These are phyloP conservation scores for Carcharodon carcharias DNA, from an alignment of 2,797 vertebrate genomes.

Conservation along the genomic window DNA sequence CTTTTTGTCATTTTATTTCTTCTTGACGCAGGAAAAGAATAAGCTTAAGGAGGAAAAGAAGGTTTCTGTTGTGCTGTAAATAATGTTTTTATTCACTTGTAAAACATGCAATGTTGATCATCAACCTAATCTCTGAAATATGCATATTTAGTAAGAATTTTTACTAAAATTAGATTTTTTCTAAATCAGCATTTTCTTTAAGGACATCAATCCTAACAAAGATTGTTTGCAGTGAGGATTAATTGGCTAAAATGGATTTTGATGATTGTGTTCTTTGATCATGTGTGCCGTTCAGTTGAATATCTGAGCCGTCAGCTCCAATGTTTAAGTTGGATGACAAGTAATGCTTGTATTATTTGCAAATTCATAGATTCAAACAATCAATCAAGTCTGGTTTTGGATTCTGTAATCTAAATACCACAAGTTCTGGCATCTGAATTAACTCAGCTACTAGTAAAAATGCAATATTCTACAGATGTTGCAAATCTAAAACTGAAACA, in stretches of 20 bases:
- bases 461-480: background rate
- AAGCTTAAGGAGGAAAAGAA: background rate
- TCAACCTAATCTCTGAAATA: background rate
- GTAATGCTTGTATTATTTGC: background rate
- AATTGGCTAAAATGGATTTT: background rate
- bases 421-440: background rate
- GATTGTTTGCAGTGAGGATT: slow-evolving; percentile 15
- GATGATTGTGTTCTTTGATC: background rate
- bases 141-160: background rate
- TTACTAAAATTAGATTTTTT: no score
- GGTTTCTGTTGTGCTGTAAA: background rate
- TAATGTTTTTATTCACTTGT: background rate
- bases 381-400: background rate
- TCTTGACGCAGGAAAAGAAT: background rate
- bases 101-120: background rate
- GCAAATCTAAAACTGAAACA: background rate
- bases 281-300: background rate
- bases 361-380: background rate
- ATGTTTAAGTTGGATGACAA: background rate
- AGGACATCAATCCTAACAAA: background rate
- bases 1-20: background rate
- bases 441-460: background rate
- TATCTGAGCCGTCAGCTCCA: background rate
- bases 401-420: background rate
- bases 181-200: no score